These are phyloP conservation scores for Notothenia rossii DNA, from an alignment of 2,113 vertebrate species.

Conservation along the genomic window DNA sequence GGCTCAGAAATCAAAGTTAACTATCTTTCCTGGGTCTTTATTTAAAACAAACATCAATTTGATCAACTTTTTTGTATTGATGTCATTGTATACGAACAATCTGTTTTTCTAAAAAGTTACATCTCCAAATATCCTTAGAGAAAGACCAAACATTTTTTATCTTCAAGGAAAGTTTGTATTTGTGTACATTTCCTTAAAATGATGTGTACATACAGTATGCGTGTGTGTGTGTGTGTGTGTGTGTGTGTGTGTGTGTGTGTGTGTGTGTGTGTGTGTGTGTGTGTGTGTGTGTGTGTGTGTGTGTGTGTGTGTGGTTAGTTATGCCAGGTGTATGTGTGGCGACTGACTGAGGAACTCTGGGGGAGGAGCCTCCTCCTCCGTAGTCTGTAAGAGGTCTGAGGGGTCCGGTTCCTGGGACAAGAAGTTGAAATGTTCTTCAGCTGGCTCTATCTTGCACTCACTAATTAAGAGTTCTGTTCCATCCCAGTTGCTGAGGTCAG, in stretches of 20 bases:
- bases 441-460: conserved; percentile 88
- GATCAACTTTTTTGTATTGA: too few relatives aligned
- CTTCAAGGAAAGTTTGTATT: neutral
- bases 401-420: conserved; percentile 78
- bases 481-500: conserved; percentile 86
- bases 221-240: neutral
- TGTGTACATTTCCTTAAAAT: conserved; percentile 15
- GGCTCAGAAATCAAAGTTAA: neutral
- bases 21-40: neutral
- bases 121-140: conserved; percentile 3
- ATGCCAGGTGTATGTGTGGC: conserved; percentile 90
- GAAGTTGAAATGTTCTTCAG: conserved; percentile 84
- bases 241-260: too few relatives aligned
- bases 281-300: conserved; percentile 9
- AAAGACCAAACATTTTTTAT: neutral
- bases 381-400: conserved; percentile 89
- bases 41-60: neutral
- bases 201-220: conserved; percentile 36
- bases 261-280: neutral
- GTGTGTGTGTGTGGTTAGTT: conserved; percentile 46
- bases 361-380: conserved; percentile 83
- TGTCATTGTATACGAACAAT: too few relatives aligned
- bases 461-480: conserved; percentile 92
- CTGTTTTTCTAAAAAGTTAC: too few relatives aligned
- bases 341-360: conserved; percentile 89